Evolutionary conservation across 2,797 vertebrate species (phyloP).

Genomic region (Amniataba percoides): DNA sequence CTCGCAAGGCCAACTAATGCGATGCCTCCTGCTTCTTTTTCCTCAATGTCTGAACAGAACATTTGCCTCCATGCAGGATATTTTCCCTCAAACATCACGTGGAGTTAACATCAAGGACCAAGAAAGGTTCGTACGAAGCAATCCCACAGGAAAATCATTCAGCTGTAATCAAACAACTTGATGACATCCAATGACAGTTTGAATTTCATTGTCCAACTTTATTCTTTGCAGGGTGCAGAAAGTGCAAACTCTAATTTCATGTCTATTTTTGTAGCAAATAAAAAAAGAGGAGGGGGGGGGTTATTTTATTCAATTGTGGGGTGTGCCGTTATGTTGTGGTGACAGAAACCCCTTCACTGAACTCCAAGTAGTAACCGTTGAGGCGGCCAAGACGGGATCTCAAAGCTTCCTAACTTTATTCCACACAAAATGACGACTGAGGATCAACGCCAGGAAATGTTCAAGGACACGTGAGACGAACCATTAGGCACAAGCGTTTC

Average conservation of each 20-base stretch:
- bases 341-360: constrained; percentile 71
- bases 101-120: neutral
- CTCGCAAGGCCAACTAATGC: accelerated
- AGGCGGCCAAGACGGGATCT: constrained; percentile 69
- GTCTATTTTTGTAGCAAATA: constrained; percentile 47
- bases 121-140: constrained; percentile 2
- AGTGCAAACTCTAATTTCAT: constrained; percentile 24
- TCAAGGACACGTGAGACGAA: constrained; percentile 70
- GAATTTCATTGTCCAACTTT: constrained; percentile 36
- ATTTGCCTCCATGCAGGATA: neutral
- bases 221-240: constrained; percentile 45
- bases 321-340: constrained; percentile 59
- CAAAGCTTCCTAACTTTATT: constrained; percentile 65
- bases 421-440: constrained; percentile 64
- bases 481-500: constrained; percentile 52
- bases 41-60: constrained; percentile 8
- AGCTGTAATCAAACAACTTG: constrained; percentile 23
- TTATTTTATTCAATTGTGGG: constrained; percentile 64
- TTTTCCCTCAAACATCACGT: constrained; percentile 7
- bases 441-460: constrained; percentile 71
- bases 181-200: constrained; percentile 30
- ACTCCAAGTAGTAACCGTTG: constrained; percentile 69
- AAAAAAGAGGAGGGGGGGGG: constrained; percentile 37
- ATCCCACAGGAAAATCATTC: constrained; percentile 22
- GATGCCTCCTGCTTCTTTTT: neutral